phyloP scores from a whole-genome alignment of 2,797 vertebrate species.

The Caiman crocodilus region DNA sequence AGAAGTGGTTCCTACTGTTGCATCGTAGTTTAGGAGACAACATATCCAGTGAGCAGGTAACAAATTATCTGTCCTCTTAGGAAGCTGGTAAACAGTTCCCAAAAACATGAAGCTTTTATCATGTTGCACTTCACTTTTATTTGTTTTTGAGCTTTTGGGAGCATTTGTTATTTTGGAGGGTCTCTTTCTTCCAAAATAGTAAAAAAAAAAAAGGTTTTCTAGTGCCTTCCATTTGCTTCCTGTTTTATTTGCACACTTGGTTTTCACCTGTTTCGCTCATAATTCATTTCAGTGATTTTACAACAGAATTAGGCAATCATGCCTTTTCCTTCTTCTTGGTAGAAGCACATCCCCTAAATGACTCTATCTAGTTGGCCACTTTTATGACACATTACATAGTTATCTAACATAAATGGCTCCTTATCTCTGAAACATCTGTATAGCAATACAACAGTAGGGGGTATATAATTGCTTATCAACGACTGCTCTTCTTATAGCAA shows the following conservation, averaged over 20 bases:
- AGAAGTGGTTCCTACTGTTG: background rate
- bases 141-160: background rate
- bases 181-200: background rate
- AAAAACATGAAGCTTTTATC: background rate
- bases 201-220: background rate
- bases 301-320: background rate
- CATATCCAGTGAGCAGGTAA: background rate
- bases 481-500: background rate
- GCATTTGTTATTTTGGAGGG: background rate
- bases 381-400: background rate
- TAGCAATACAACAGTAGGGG: background rate
- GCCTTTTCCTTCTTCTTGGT: background rate
- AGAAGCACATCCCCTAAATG: background rate
- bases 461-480: background rate
- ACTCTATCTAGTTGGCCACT: background rate
- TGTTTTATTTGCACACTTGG: background rate
- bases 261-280: background rate
- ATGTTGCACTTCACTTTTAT: background rate
- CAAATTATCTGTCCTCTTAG: background rate
- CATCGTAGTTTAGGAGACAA: background rate
- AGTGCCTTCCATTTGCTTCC: background rate
- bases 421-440: background rate
- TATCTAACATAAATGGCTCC: background rate
- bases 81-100: background rate
- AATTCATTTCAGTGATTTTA: background rate